phyloP scores from a whole-genome alignment of 2,797 vertebrate genomes.

The Artibeus jamaicensis region DNA sequence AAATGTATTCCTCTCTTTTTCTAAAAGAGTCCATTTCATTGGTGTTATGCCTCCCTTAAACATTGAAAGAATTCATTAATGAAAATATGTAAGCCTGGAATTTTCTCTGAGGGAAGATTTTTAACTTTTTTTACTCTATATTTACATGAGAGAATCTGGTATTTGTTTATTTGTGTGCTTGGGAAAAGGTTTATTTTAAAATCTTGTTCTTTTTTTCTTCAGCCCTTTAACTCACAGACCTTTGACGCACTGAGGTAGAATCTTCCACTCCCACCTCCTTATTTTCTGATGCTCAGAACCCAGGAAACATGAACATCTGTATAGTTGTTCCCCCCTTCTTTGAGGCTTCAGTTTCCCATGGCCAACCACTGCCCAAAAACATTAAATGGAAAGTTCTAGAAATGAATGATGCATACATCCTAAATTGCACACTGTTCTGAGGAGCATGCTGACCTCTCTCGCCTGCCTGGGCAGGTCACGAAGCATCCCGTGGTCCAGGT shows the following conservation, averaged over 20 bases:
- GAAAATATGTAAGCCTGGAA: not conserved
- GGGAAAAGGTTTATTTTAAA: not conserved
- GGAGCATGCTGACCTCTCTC: not conserved
- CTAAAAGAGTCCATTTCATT: not conserved
- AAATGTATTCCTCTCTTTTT: not conserved
- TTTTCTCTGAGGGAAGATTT: not conserved
- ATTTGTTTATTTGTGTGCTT: conserved; percentile 4
- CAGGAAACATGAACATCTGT: not conserved
- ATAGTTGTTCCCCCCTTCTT: not conserved
- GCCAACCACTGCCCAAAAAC: not conserved
- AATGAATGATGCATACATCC: not conserved
- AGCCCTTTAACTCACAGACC: not conserved
- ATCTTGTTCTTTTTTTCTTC: not conserved
- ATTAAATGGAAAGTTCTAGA: not conserved
- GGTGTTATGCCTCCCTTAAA: not conserved
- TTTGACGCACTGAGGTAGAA: not conserved
- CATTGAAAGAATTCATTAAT: not conserved
- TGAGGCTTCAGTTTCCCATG: not conserved
- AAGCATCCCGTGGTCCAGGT: not conserved
- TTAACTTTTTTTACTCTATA: not conserved
- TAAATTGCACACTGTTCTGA: not conserved
- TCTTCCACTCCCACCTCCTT: not conserved
- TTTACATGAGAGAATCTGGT: not conserved
- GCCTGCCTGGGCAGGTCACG: not conserved
- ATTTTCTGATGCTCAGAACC: not conserved